A percentile compares a stretch with the other conserved stretches of the same genome.
phyloP scores from a whole-genome alignment of 2,113 vertebrate genomes.

The Prietella phreatophila region DNA sequence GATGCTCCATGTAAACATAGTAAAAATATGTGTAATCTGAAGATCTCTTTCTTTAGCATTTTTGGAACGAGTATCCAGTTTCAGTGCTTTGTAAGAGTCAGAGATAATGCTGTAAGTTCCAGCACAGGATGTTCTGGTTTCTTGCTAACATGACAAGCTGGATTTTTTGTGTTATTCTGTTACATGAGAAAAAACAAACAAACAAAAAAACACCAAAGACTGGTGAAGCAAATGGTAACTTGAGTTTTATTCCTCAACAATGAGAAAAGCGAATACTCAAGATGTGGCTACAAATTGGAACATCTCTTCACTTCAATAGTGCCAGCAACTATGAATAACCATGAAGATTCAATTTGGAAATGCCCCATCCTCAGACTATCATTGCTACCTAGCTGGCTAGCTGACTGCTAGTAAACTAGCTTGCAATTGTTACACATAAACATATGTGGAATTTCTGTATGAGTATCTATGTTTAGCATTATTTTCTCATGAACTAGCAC shows the following conservation, averaged over 20 bases:
- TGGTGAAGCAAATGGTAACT: too few species aligned
- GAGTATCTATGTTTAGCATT: too few species aligned
- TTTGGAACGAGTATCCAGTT: neutral
- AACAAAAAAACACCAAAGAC: too few species aligned
- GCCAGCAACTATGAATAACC: neutral
- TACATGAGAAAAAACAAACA: neutral
- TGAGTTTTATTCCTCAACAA: neutral
- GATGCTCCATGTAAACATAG: neutral
- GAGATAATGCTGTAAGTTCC: neutral
- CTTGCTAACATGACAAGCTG: neutral
- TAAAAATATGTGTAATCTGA: neutral
- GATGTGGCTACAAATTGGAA: neutral
- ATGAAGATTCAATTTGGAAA: neutral
- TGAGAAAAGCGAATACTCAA: neutral
- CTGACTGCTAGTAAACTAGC: too few species aligned
- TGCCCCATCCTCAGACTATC: too few species aligned
- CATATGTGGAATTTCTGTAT: too few species aligned
- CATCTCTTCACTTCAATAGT: neutral
- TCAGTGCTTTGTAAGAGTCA: neutral
- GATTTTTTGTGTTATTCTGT: neutral
- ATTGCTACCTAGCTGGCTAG: too few species aligned
- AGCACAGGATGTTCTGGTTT: neutral
- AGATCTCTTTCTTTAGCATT: neutral
- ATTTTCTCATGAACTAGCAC: too few species aligned
- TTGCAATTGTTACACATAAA: too few species aligned